Conservation (phyloP, 2,888 invertebrate genomes). For the Merodon equestris region DNA sequence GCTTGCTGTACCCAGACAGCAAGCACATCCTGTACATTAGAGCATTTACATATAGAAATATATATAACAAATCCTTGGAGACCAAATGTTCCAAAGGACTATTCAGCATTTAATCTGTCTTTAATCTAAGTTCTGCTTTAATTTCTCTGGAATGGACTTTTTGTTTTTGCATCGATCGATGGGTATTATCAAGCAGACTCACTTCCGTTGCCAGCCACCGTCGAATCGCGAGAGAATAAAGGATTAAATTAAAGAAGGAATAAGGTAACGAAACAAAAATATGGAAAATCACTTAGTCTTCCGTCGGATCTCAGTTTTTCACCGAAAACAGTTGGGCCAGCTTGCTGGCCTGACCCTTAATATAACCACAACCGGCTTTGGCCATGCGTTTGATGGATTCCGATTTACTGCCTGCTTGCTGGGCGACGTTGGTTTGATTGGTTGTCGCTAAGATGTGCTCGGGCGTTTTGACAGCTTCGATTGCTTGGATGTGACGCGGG, state of each 20-base stretch:
- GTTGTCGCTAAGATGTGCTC: conserved; percentile 69
- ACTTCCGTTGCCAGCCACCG: conserved; percentile 8
- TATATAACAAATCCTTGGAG: conserved; percentile 14
- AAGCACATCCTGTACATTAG: too few relatives aligned
- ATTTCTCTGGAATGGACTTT: conserved; percentile 54
- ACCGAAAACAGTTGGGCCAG: conserved; percentile 77
- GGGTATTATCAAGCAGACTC: too few relatives aligned
- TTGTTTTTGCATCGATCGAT: conserved; percentile 3
- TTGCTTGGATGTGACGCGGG: conserved; percentile 77
- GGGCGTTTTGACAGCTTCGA: conserved; percentile 34
- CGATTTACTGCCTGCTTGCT: conserved; percentile 73
- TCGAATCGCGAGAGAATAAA: conserved; percentile 21
- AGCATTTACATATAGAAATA: too few relatives aligned
- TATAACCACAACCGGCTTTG: conserved; percentile 89
- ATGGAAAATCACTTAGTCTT: conserved; percentile 45
- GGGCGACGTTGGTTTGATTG: conserved; percentile 73
- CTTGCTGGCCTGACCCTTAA: conserved; percentile 81
- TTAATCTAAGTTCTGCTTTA: conserved; percentile 26
- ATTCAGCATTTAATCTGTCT: conserved; percentile 22
- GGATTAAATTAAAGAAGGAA: conserved; percentile 43
- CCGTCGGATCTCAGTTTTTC: conserved; percentile 74
- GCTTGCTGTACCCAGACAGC: too few relatives aligned
- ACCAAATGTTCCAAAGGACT: conserved; percentile 7
- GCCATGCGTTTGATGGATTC: conserved; percentile 87
- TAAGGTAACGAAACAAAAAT: too few relatives aligned